Conservation (phyloP, 2,888 invertebrate genomes). For the Salpingus planirostris region DNA sequence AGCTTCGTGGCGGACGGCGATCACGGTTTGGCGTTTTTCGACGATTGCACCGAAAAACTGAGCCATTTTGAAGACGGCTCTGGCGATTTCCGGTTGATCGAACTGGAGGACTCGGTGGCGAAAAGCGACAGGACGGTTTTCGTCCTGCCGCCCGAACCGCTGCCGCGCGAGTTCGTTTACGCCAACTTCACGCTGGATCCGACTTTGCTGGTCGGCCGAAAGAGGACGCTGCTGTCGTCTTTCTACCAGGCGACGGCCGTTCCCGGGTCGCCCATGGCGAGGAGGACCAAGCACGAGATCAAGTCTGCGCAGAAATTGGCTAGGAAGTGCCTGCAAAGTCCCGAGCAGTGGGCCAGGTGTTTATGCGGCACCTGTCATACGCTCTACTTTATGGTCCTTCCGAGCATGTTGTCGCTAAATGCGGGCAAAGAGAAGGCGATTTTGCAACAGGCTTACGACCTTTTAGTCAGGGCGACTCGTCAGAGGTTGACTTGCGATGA, state of each 20-base stretch:
- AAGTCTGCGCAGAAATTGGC: conserved; percentile 81
- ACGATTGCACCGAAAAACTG: conserved; percentile 87
- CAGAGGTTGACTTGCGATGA: conserved; percentile 85
- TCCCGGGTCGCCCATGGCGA: conserved; percentile 85
- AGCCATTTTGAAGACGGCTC: conserved; percentile 47
- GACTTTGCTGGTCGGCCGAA: conserved; percentile 43
- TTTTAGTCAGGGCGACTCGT: conserved; percentile 80
- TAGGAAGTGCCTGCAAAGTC: conserved; percentile 44
- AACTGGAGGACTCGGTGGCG: conserved; percentile 64
- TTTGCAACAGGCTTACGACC: conserved; percentile 72
- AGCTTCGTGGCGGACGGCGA: conserved; percentile 98
- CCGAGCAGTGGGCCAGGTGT: conserved; percentile 90
- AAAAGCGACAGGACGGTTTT: conserved; percentile 88
- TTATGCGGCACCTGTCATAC: conserved; percentile 83
- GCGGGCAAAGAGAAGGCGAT: conserved; percentile 68
- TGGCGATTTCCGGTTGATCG: conserved; percentile 58
- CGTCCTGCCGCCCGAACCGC: conserved; percentile 85
- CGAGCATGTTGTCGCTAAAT: conserved; percentile 67
- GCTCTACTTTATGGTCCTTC: conserved; percentile 92
- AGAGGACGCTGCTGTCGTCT: conserved; percentile 33
- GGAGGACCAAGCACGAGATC: conserved; percentile 92
- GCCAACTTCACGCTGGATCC: conserved; percentile 55
- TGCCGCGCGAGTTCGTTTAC: conserved; percentile 42
- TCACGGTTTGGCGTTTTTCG: conserved; percentile 91
- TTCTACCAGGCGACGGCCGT: conserved; percentile 34